Conservation (phyloP, 2,113 vertebrate species). For the Laticauda laticaudata region DNA sequence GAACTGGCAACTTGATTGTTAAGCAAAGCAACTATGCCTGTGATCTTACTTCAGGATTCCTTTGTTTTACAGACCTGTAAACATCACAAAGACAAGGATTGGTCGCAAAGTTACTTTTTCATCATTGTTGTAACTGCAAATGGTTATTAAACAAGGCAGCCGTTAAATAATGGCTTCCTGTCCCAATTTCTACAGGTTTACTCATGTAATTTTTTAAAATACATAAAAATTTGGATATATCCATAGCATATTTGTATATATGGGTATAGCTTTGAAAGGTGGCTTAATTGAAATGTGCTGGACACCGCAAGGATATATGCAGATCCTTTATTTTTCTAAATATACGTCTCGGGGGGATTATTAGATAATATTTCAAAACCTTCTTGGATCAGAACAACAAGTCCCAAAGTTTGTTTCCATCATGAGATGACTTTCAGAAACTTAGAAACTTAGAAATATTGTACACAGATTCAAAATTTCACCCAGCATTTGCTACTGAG, state of each 20-base stretch:
- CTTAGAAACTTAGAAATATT: neutral
- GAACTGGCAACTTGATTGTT: neutral
- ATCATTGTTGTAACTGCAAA: neutral
- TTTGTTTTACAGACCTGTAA: neutral
- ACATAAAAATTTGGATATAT: neutral
- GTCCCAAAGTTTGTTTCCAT: neutral
- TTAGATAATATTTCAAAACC: neutral
- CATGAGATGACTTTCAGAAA: neutral
- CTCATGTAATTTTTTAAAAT: neutral
- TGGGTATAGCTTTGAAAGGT: neutral
- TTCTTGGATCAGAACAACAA: neutral
- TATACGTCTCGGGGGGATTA: neutral
- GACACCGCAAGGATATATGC: neutral
- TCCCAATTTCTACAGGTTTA: neutral
- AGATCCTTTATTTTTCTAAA: neutral
- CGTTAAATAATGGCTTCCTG: neutral
- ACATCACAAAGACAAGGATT: neutral
- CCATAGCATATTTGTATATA: neutral
- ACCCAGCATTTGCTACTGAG: no score
- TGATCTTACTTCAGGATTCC: neutral
- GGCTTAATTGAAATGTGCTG: neutral
- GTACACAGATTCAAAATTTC: neutral
- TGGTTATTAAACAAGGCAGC: neutral
- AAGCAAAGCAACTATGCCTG: neutral
- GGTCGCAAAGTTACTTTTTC: neutral